phyloP scores from a whole-genome alignment of 2,113 vertebrate genomes.

The Colius striatus region DNA sequence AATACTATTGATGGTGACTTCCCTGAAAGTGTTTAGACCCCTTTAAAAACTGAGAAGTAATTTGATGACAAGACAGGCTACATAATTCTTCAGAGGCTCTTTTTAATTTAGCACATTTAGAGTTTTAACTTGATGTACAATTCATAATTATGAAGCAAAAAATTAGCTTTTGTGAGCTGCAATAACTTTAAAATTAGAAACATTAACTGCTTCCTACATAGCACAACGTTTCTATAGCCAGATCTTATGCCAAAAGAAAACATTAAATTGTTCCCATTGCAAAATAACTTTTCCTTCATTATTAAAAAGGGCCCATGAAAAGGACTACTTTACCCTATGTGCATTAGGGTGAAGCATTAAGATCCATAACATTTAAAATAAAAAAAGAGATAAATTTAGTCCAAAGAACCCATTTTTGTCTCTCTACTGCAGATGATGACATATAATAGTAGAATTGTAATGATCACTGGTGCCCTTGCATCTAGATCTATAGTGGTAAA shows the following conservation, averaged over 20 bases:
- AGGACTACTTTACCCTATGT: background rate
- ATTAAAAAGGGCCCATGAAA: background rate
- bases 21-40: background rate
- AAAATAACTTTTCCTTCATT: background rate
- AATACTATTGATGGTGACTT: rapidly evolving
- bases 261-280: background rate
- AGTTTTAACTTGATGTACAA: background rate
- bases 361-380: background rate
- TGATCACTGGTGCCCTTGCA: background rate
- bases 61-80: background rate
- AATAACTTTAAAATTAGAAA: background rate
- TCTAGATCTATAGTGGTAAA: background rate
- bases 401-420: slow-evolving; percentile 22
- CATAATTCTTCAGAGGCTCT: background rate
- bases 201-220: background rate
- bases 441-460: background rate
- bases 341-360: background rate
- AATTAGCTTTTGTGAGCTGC: background rate
- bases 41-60: background rate
- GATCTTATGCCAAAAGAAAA: background rate
- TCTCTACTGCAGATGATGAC: slow-evolving; percentile 9
- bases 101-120: background rate
- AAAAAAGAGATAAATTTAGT: background rate
- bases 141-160: background rate
- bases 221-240: background rate